Conservation (phyloP, 2,113 vertebrate species). For the Agelaius phoeniceus region DNA sequence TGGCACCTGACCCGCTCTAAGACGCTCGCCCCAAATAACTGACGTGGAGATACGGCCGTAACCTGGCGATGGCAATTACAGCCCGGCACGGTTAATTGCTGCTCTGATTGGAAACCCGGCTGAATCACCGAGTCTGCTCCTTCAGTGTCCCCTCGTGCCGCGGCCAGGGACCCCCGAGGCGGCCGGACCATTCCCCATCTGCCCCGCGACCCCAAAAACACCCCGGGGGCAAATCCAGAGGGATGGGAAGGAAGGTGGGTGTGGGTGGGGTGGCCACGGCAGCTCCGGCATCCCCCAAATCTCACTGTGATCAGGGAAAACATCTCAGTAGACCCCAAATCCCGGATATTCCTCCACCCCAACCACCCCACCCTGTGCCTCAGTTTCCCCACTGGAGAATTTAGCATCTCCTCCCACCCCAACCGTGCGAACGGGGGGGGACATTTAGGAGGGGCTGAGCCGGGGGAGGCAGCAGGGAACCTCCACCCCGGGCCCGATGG, state of each 20-base stretch:
- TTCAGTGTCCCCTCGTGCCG: neutral
- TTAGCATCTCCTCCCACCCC: neutral
- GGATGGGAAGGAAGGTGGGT: neutral
- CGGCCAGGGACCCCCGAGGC: neutral
- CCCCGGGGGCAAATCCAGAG: neutral
- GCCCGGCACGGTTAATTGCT: neutral
- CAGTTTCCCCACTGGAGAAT: neutral
- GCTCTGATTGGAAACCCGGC: neutral
- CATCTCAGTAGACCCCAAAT: neutral
- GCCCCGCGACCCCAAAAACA: neutral
- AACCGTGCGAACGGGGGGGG: rapidly evolving
- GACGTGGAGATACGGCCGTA: neutral
- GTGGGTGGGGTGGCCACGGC: neutral
- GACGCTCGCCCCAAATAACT: constrained; percentile 38
- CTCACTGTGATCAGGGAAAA: rapidly evolving
- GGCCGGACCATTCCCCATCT: neutral
- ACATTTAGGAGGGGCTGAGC: neutral
- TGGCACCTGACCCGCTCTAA: neutral
- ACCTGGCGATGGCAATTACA: constrained; percentile 7
- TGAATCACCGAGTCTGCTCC: neutral
- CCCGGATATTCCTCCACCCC: rapidly evolving
- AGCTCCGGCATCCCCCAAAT: neutral
- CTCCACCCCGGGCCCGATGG: rapidly evolving
- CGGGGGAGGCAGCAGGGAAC: neutral
- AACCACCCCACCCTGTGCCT: rapidly evolving